phyloP scores from a whole-genome alignment of 2,113 vertebrate species.

The Pitta sordida region DNA sequence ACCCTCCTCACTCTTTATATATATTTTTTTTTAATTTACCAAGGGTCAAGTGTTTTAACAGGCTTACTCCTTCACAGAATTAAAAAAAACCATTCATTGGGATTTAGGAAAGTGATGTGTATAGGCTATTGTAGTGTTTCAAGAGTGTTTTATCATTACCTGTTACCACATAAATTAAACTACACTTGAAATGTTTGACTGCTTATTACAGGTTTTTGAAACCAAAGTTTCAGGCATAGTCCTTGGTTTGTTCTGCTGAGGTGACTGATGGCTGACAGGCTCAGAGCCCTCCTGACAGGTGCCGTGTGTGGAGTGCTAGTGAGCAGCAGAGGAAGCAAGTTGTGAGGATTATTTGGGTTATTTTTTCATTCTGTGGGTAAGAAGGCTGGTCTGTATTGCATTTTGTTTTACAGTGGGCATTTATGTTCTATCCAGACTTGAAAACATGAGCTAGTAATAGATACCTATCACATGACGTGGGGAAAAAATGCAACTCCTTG shows the following conservation, averaged over 20 bases:
- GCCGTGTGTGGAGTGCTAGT: background rate
- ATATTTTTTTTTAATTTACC: background rate
- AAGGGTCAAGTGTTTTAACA: background rate
- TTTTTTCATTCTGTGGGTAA: too few relatives aligned
- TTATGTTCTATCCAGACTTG: background rate
- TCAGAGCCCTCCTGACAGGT: too few relatives aligned
- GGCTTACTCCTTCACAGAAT: background rate
- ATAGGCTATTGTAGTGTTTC: background rate
- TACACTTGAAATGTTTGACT: background rate
- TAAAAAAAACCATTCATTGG: background rate
- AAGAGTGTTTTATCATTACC: background rate
- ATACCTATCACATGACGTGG: accelerated
- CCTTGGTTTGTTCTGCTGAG: background rate
- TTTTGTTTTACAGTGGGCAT: too few relatives aligned
- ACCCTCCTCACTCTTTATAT: background rate
- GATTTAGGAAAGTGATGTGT: background rate
- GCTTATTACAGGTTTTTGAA: background rate
- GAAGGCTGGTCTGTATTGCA: too few relatives aligned
- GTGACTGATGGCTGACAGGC: background rate
- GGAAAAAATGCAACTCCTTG: background rate
- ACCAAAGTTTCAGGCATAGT: accelerated
- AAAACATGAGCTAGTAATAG: background rate
- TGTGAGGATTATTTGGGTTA: too few relatives aligned
- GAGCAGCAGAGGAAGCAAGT: background rate
- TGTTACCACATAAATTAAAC: background rate